A percentile compares a stretch with the other conserved stretches of the same genome.
Conservation (phyloP, 2,797 vertebrate species). For the Oceanodroma leucorhoa region DNA sequence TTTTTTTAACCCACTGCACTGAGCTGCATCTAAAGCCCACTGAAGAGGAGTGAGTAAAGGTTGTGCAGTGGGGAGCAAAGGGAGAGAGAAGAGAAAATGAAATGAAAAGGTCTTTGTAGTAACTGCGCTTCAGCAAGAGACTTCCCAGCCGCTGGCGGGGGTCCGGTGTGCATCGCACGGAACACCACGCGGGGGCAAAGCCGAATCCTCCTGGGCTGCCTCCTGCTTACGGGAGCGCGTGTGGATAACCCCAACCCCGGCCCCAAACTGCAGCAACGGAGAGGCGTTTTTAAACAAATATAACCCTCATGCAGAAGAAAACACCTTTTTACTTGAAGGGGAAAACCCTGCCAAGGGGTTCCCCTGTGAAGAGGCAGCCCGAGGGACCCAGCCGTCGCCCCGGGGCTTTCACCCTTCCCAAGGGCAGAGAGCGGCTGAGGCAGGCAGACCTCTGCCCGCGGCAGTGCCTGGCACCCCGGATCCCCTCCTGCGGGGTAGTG, state of each 20-base stretch:
- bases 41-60: not conserved
- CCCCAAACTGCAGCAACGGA: not conserved
- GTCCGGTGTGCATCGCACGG: too few relatives aligned
- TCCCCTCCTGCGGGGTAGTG: not conserved
- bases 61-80: not conserved
- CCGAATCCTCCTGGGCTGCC: not conserved
- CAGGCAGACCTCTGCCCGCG: not conserved
- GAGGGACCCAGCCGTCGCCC: rapidly evolving
- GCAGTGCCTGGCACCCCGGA: not conserved
- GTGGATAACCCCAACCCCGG: not conserved
- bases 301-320: not conserved
- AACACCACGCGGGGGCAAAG: rapidly evolving
- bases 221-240: rapidly evolving
- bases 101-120: slow-evolving; percentile 13
- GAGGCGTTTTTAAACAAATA: not conserved
- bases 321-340: not conserved
- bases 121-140: not conserved
- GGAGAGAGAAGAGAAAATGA: not conserved
- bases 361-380: rapidly evolving
- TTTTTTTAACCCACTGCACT: not conserved
- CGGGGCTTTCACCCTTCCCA: rapidly evolving
- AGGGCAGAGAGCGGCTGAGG: not conserved
- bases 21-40: not conserved
- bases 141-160: not conserved
- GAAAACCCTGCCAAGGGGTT: not conserved